Conservation (phyloP, 2,113 vertebrate species). For the Zootoca vivipara region DNA sequence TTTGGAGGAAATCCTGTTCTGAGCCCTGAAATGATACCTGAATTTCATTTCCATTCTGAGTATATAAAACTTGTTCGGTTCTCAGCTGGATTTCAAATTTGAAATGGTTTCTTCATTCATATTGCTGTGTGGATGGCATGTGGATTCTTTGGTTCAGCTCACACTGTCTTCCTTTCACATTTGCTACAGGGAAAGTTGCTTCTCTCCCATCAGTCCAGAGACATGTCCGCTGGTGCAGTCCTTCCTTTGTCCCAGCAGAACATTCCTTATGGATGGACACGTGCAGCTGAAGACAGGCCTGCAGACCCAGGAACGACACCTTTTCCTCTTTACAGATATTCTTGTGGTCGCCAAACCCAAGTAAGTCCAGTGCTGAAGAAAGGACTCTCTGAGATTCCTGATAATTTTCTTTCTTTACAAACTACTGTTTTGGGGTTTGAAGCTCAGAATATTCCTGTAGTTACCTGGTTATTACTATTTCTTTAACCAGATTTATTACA, state of each 20-base stretch:
- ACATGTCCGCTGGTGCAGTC: slow-evolving; percentile 87
- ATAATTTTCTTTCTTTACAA: no score
- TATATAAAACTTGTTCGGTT: neutral
- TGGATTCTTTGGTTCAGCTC: neutral
- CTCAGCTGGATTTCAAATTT: neutral
- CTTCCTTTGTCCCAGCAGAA: slow-evolving; percentile 80
- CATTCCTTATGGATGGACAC: slow-evolving; percentile 83
- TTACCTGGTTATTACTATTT: no score
- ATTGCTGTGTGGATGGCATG: neutral
- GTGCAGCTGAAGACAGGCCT: slow-evolving; percentile 90
- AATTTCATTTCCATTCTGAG: neutral
- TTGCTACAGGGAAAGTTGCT: slow-evolving; percentile 81
- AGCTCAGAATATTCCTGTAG: neutral
- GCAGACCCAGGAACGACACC: slow-evolving; percentile 91
- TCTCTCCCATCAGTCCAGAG: slow-evolving; percentile 85
- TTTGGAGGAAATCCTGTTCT: neutral
- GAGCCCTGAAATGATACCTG: neutral
- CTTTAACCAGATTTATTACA: no score
- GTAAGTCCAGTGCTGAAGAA: slow-evolving; percentile 74
- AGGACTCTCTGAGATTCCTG: neutral
- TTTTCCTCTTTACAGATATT: slow-evolving; percentile 92
- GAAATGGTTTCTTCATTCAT: neutral
- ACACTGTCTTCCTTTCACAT: neutral
- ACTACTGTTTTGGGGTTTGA: no score
- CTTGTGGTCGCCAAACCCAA: slow-evolving; percentile 93